Evolutionary conservation across 2,113 vertebrate species (phyloP), one percentile per base, ranked within the genome.

Genomic region (Podocnemis expansa): DNA sequence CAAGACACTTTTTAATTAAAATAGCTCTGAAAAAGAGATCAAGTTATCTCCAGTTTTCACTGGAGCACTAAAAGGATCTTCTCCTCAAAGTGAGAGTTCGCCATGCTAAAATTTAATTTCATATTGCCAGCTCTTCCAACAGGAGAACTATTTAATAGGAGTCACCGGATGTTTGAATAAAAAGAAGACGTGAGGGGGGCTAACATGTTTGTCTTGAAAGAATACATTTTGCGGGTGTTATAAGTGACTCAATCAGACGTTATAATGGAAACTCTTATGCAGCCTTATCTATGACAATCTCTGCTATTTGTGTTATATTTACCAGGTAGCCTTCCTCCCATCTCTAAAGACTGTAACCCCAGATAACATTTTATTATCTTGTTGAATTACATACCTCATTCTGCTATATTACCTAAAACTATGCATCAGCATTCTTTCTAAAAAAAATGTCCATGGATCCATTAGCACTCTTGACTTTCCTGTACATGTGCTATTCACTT

Each of bases 251-350:
- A 17, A 58, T 54, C 54, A 45, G 0, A 0, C 17, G 13, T 10
- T 4, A 0, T 0, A 2, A 1, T 38, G 25, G 51, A 81, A 49
- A 31, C 1, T 45, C 1, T 1, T 22, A 2, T 5, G 5, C 13
- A 47, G 56, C 5, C 29, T 75, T 19, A 24, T 82, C 52, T 58
- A 41, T 17, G 43, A 63, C 49, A 1, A 2, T 22, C 49, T 56
- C 47, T 87, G 4, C 3, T 51, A 63, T 67, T 90, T 43, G 19
- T 2, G 21, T 43, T 75, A 73, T 14, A 43, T 43, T 47, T 14
- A 75, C 34, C 76, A 47, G 49, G 0, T 2, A 11, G 3, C 0
- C 2, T 16, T 49, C 85, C 21, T 58, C 31, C 79, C 16, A 3
- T 1, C 1, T 1, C 4, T 29, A 24, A 52, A 45, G 55, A 4